These are phyloP conservation scores for Neomicropteryx cornuta DNA, from an alignment of 1,140 invertebrate genomes.

Conservation along the genomic window DNA sequence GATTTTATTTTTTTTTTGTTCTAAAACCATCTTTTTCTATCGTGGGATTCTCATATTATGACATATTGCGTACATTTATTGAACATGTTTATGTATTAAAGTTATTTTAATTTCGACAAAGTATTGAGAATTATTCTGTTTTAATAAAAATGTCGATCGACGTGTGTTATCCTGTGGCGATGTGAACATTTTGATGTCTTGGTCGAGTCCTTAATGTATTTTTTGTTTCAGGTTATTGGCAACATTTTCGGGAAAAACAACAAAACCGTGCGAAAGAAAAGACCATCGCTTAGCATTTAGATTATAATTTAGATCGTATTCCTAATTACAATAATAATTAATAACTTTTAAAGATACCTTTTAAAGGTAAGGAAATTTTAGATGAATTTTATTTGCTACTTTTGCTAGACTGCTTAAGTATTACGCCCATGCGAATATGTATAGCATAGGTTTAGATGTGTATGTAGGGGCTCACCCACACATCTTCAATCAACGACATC, in stretches of 20 bases:
- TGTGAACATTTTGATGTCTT: conserved; percentile 1
- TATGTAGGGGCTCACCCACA: too few species aligned
- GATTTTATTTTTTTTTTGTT: too few species aligned
- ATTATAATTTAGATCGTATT: too few species aligned
- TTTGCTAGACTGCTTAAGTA: too few species aligned
- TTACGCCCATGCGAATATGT: too few species aligned
- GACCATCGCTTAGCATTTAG: conserved; percentile 63
- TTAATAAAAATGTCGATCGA: conserved; percentile 1
- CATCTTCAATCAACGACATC: too few species aligned
- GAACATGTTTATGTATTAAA: background rate
- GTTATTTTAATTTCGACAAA: background rate
- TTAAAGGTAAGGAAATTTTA: too few species aligned
- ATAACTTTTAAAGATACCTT: too few species aligned
- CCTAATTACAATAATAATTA: too few species aligned
- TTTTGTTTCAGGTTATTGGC: conserved; percentile 47
- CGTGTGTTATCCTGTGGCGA: background rate
- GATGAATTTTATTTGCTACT: too few species aligned
- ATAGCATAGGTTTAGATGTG: too few species aligned
- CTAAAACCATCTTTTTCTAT: too few species aligned
- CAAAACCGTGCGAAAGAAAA: conserved; percentile 59
- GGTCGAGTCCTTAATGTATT: conserved; percentile 8
- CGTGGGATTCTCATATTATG: background rate
- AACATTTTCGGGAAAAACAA: conserved; percentile 69
- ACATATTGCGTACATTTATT: conserved; percentile 3
- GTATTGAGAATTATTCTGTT: background rate